Evolutionary conservation across 2,113 vertebrate species (phyloP).

Genomic region (Perca fluviatilis): DNA sequence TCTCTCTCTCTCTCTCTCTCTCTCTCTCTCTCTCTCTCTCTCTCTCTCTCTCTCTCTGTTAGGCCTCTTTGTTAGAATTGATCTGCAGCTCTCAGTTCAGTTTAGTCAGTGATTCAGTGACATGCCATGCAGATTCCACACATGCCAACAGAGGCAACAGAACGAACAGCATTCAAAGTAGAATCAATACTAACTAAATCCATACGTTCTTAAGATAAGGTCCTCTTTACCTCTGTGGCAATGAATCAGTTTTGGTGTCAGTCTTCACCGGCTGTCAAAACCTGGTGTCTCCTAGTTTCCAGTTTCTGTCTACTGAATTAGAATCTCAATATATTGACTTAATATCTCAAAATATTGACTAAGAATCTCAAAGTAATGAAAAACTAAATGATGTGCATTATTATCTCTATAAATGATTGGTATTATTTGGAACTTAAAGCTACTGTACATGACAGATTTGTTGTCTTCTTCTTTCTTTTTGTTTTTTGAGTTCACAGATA

Average conservation of each 20-base stretch:
- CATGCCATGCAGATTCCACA: constrained; percentile 46
- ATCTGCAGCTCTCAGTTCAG: constrained; percentile 10
- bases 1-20: background rate
- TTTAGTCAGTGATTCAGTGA: constrained; percentile 47
- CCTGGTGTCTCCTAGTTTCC: background rate
- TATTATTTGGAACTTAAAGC: background rate
- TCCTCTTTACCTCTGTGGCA: background rate
- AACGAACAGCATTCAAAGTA: constrained; percentile 15
- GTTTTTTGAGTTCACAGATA: too few relatives aligned
- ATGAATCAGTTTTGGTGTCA: background rate
- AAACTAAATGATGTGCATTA: background rate
- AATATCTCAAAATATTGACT: too few relatives aligned
- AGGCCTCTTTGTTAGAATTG: constrained; percentile 43
- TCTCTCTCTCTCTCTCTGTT: background rate
- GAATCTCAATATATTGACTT: too few relatives aligned
- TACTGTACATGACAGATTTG: background rate
- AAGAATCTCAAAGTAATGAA: too few relatives aligned
- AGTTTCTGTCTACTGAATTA: background rate
- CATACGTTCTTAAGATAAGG: constrained; percentile 19
- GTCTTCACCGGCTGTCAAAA: background rate
- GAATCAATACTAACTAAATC: constrained; percentile 33
- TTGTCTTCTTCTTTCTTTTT: too few relatives aligned
- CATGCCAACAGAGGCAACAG: constrained; percentile 37
- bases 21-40: background rate
- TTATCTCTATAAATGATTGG: background rate